phyloP scores from a whole-genome alignment of 2,113 vertebrate genomes.

The Chlorocebus sabaeus region DNA sequence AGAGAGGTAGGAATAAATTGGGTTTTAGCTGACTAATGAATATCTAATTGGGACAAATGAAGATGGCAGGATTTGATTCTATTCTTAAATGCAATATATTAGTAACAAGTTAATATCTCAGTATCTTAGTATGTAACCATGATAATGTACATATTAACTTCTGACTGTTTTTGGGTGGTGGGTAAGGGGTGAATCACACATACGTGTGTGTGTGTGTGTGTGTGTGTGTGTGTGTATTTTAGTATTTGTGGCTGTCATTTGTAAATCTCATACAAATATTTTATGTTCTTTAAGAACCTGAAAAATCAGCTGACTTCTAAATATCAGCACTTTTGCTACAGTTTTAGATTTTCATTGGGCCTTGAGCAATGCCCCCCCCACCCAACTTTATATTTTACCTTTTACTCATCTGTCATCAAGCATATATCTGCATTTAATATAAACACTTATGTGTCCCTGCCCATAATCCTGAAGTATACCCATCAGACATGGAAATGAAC shows the following conservation, averaged over 20 bases:
- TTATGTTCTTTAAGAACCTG: constrained; percentile 16
- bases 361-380: neutral
- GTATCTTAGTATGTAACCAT: neutral
- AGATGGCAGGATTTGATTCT: neutral
- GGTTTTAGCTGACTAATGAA: neutral
- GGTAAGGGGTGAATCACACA: neutral
- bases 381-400: neutral
- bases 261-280: neutral
- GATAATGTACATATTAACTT: neutral
- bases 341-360: neutral
- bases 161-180: neutral
- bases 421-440: neutral
- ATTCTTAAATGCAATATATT: neutral
- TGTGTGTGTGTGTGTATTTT: neutral
- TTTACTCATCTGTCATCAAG: neutral
- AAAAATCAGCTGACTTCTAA: neutral
- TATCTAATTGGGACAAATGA: neutral
- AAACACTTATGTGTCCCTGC: neutral
- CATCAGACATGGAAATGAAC: neutral
- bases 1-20: constrained; percentile 90
- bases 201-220: neutral
- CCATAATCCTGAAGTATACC: neutral
- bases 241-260: neutral
- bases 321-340: neutral
- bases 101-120: neutral